Percentiles rank a stretch among this genome's conserved stretches.
Conservation (phyloP, 1,140 invertebrate species). For the Homarus americanus region DNA sequence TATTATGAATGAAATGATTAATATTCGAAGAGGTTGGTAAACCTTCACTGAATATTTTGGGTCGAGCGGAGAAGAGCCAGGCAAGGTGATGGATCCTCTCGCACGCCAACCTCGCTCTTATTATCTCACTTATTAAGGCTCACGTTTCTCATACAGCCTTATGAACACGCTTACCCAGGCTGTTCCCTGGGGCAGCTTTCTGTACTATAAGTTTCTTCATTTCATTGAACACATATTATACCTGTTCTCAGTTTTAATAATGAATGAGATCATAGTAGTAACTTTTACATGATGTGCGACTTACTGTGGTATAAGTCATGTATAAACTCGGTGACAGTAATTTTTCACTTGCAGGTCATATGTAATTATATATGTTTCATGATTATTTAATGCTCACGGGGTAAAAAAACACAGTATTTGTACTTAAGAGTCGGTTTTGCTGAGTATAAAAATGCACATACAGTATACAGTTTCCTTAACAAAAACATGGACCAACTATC, state of each 20-base stretch:
- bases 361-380: too few relatives aligned
- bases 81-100: neutral
- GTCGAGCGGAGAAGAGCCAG: neutral
- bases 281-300: too few relatives aligned
- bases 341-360: too few relatives aligned
- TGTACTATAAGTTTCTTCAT: neutral
- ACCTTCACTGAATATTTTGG: constrained; percentile 37
- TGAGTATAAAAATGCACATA: too few relatives aligned
- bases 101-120: constrained; percentile 16
- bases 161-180: neutral
- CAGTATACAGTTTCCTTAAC: too few relatives aligned
- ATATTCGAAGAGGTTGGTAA: constrained; percentile 41
- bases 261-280: neutral
- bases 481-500: too few relatives aligned
- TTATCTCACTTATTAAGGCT: neutral
- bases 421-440: too few relatives aligned
- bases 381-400: too few relatives aligned
- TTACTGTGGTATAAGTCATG: neutral
- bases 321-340: too few relatives aligned
- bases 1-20: constrained; percentile 40
- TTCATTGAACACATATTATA: neutral
- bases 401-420: too few relatives aligned
- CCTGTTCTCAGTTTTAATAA: neutral
- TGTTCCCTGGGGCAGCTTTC: neutral
- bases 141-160: neutral